These are phyloP conservation scores for Strix uralensis DNA, from an alignment of 2,113 vertebrate genomes.

Conservation along the genomic window DNA sequence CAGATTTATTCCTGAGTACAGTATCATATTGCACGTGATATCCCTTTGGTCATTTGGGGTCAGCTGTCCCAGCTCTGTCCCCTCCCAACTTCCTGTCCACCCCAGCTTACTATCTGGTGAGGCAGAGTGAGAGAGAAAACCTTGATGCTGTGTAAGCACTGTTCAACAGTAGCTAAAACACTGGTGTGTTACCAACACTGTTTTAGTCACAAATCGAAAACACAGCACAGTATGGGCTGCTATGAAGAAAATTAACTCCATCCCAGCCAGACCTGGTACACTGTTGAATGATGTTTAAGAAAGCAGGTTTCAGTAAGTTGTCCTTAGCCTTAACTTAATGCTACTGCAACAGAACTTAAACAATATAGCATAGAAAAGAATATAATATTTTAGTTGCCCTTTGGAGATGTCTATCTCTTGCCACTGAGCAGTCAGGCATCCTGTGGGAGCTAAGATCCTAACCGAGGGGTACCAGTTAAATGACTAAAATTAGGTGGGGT, in stretches of 20 bases:
- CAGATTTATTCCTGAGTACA: neutral
- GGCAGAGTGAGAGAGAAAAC: neutral
- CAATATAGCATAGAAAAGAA: neutral
- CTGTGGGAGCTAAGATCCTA: neutral
- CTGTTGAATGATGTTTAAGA: neutral
- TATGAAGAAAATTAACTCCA: neutral
- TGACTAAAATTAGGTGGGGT: neutral
- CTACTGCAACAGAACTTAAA: neutral
- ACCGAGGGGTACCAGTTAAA: neutral
- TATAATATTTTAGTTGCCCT: neutral
- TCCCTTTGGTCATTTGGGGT: neutral
- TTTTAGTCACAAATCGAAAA: neutral
- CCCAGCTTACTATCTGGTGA: accelerated
- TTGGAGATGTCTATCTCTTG: neutral
- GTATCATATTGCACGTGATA: accelerated
- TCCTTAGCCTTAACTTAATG: neutral
- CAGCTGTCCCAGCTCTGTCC: neutral
- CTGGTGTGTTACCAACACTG: neutral
- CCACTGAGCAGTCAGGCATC: neutral
- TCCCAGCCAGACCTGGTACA: neutral
- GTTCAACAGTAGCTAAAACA: neutral
- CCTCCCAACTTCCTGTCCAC: neutral
- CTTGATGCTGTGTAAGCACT: neutral
- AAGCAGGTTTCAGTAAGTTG: neutral
- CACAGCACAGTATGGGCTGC: neutral